Base-by-base conservation (phyloP, 2,113 vertebrate species). In the Antennarius striatus region DNA sequence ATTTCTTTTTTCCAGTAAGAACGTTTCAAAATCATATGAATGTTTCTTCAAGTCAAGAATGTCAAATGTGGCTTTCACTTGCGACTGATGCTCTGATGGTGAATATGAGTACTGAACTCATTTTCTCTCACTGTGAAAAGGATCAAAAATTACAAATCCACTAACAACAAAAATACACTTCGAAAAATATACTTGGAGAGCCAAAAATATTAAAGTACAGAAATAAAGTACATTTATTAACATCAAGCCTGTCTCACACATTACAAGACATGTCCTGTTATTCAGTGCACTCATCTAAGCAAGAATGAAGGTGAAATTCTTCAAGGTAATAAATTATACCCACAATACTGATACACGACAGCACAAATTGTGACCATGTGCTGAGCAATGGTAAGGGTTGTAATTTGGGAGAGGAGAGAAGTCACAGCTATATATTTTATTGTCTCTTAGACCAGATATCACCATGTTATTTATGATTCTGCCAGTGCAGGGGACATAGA, bases 391-490 rank as follows among this genome's bases (percentile, higher is more conserved):
- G 54, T 67, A 62, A 62, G 73, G 56, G 73, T 67, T 86, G 56
- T 73, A 78, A 83, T 86, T 77, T 77, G 53, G 15, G 7, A 68
- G 32, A 66, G 32, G 15, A 76, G 64, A 49, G 47, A 74, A 48
- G 46, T 40, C 57, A 5, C 48, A 47, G 48, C 46, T 56, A 15
- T 40, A 14, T 29, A 36, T 79, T 89, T 84, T 79, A 77, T 64
- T 62, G 28, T 17, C 51, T 32, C 46, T 77, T 45, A 67, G 48
- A 63, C 28, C 28, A 63, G 79, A 67, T 17, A 72, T 76, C 72
- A 52, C 39, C 3, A 5, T 16, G 40, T 77, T 77, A 82, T 85
- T 84, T 84, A 87, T 73, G 59, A 59, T 59, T 61, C 45, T 75
- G 73, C 74, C 74, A 73, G 63, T 28, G 16, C 9, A 32, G 17